Conservation (phyloP, 2,113 vertebrate species). For the Notechis scutatus region DNA sequence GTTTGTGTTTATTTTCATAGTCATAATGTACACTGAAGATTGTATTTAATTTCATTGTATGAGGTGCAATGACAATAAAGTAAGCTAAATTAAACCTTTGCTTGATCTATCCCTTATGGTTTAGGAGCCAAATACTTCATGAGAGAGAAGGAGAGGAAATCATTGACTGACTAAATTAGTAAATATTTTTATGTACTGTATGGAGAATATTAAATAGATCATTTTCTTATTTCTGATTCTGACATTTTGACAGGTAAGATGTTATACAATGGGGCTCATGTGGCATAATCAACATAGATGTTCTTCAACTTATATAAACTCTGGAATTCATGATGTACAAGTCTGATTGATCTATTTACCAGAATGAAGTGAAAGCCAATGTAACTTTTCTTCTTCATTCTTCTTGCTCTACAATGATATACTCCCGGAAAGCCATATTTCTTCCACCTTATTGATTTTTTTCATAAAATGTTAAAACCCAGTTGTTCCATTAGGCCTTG, state of each 20-base stretch:
- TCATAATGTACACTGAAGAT: no score
- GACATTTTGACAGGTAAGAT: neutral
- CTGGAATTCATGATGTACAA: neutral
- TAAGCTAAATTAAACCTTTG: neutral
- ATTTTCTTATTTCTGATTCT: neutral
- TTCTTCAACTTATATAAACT: neutral
- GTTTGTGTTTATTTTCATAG: no score
- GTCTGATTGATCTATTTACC: neutral
- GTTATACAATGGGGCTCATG: neutral
- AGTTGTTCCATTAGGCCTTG: neutral
- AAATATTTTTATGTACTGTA: neutral
- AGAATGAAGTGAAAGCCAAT: neutral
- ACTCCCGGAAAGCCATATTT: neutral
- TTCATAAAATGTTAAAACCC: neutral
- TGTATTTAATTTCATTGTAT: no score
- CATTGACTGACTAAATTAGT: neutral
- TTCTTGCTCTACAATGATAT: neutral
- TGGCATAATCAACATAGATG: neutral
- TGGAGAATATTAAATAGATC: neutral
- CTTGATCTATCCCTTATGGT: neutral
- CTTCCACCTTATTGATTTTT: neutral
- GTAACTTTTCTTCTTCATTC: neutral
- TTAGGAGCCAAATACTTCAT: neutral
- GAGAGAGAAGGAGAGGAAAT: neutral
- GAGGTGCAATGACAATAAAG: no score